Evolutionary conservation across 2,113 vertebrate genomes (phyloP).

Genomic region (Eidolon helvum): DNA sequence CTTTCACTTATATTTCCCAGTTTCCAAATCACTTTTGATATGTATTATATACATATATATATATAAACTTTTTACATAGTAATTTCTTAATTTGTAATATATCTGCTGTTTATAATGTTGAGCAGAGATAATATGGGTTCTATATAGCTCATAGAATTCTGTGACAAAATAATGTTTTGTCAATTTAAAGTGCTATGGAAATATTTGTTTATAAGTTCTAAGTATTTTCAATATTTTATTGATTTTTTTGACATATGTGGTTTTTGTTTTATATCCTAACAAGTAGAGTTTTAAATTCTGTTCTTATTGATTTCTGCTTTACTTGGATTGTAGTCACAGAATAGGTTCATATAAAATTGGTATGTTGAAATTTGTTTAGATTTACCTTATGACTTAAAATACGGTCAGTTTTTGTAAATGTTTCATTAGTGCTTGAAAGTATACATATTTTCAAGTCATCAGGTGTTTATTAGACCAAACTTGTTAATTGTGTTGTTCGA

Average conservation of each 20-base stretch:
- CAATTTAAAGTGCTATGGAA: background rate
- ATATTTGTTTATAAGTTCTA: background rate
- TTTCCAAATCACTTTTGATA: slow-evolving; percentile 15
- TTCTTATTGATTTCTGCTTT: background rate
- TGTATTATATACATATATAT: background rate
- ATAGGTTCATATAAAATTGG: background rate
- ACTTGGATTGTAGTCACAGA: background rate
- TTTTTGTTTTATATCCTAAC: background rate
- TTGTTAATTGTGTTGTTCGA: background rate
- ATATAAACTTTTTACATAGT: background rate
- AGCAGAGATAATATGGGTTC: background rate
- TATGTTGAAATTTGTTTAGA: background rate
- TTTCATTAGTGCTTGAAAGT: background rate
- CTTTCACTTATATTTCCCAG: background rate
- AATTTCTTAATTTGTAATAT: background rate
- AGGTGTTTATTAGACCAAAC: background rate
- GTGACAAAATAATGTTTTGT: background rate
- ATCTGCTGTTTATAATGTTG: background rate
- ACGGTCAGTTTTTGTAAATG: background rate
- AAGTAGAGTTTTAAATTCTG: background rate
- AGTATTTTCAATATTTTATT: background rate
- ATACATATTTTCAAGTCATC: background rate
- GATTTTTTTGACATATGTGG: background rate
- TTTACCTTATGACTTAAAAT: background rate
- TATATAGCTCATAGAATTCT: background rate